These are phyloP conservation scores for Dasysyrphus tricinctus DNA, from an alignment of 2,888 invertebrate genomes.

Conservation along the genomic window DNA sequence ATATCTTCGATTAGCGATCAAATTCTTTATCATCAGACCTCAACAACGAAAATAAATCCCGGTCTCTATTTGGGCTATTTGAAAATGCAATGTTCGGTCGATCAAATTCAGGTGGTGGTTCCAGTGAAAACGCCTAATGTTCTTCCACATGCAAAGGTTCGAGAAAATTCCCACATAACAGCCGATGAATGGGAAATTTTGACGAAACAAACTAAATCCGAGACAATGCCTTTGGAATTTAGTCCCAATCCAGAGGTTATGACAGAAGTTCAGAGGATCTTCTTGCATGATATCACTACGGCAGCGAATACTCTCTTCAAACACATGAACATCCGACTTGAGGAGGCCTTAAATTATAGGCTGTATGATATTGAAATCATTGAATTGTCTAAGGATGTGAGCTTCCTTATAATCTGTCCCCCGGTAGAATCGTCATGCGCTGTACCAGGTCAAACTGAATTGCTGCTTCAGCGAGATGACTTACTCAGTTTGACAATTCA, in stretches of 20 bases:
- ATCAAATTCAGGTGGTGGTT: constrained; percentile 96
- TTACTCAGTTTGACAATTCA: constrained; percentile 95
- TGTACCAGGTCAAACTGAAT: constrained; percentile 93
- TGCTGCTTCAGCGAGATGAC: constrained; percentile 92
- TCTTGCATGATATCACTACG: constrained; percentile 90
- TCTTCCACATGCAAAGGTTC: constrained; percentile 95
- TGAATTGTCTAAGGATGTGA: constrained; percentile 95
- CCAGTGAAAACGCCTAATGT: constrained; percentile 97
- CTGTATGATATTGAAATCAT: constrained; percentile 97
- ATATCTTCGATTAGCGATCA: constrained; percentile 94
- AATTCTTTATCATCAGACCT: constrained; percentile 87
- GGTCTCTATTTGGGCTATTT: constrained; percentile 98
- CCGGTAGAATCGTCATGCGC: constrained; percentile 96
- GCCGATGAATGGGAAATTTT: constrained; percentile 98
- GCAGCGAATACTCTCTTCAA: constrained; percentile 90
- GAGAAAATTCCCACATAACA: constrained; percentile 98
- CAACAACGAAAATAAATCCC: constrained; percentile 90
- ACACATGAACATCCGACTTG: constrained; percentile 90
- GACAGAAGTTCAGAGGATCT: constrained; percentile 91
- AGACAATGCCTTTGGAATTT: constrained; percentile 79
- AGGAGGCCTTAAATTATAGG: constrained; percentile 89
- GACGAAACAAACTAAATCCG: constrained; percentile 83
- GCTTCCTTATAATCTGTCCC: constrained; percentile 96
- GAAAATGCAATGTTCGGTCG: constrained; percentile 98
- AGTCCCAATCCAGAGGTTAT: constrained; percentile 84